Evolutionary conservation across 2,888 invertebrate species (phyloP), one percentile per base, ranked within the genome.

Genomic region (Achlya flavicornis): DNA sequence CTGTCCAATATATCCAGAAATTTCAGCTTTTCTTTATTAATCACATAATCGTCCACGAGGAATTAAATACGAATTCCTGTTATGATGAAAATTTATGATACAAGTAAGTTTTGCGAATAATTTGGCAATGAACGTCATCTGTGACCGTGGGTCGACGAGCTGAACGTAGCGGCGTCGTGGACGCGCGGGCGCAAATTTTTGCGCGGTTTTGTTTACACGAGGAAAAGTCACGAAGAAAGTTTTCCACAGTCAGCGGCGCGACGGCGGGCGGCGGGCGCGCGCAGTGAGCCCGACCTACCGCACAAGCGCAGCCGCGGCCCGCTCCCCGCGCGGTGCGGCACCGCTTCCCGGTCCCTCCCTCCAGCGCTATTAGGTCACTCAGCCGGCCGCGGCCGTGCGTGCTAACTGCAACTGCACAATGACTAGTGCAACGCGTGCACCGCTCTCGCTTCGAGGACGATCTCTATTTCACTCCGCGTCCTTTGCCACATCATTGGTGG

Each of bases 371-470:
- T 93, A 91, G 93, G 93, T 93, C 93, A 92, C 92, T 90, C 86
- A 86, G 87, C 80, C 91, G 88, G 86, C 88, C 90, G 80, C 91
- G 88, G 86, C 88, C 90, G 91, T 90, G 91, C 92, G 92, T 92
- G 91, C 91, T 87, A 91, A 91, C 78, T 91, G 91, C 92, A 91
- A 89, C 92, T 85, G 87, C 92, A 91, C 92, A 92, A 91, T 91
- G 91, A 91, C 89, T 91, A 89, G 89, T 92, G 92, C 92, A 92
- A 88, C 92, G 91, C 92, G 92, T 91, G 91, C 92, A 91, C 89
- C 91, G 92, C 93, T 92, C 92, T 93, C 93, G 93, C 93, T 90
- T 91, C 93, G 93, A 93, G 93, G 93, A 93, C 93, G 92, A 93
- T 91, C 93, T 93, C 92, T 93, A 93, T 92, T 93, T 92, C 92